These are phyloP conservation scores for Taenioides sp. DNA, from an alignment of 2,797 vertebrate species.

Conservation along the genomic window DNA sequence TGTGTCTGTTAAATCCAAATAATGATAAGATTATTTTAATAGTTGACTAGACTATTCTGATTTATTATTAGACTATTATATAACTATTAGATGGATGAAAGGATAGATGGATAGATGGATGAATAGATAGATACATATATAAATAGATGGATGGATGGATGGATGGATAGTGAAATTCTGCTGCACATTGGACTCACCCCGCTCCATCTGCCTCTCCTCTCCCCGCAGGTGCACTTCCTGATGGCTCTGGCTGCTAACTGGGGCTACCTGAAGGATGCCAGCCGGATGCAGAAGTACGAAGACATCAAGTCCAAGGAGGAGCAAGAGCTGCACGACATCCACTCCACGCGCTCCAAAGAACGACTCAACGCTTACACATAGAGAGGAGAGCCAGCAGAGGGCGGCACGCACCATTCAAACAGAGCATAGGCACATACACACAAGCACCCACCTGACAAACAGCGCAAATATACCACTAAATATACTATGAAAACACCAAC, in stretches of 20 bases:
- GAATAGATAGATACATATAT: too few species aligned
- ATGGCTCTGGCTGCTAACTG: constrained; percentile 99
- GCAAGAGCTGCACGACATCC: constrained; percentile 97
- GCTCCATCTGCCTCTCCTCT: constrained; percentile 55
- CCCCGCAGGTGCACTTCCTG: constrained; percentile 92
- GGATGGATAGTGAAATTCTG: too few species aligned
- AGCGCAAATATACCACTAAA: not conserved
- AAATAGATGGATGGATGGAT: too few species aligned
- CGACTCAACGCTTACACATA: constrained; percentile 99
- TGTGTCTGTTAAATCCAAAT: too few species aligned
- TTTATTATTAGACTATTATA: too few species aligned
- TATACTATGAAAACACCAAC: not conserved
- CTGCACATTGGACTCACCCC: not conserved
- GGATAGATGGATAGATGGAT: too few species aligned
- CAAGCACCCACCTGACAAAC: constrained; percentile 31
- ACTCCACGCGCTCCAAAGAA: constrained; percentile 99
- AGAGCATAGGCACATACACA: constrained; percentile 29
- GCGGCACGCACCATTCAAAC: constrained; percentile 42
- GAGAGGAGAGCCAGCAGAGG: not conserved
- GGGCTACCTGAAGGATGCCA: constrained; percentile 98
- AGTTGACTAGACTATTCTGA: too few species aligned
- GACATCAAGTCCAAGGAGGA: constrained; percentile 99
- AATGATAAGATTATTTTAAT: too few species aligned
- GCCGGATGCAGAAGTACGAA: constrained; percentile 98
- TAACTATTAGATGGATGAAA: too few species aligned